Conservation (phyloP, 2,113 vertebrate genomes). For the Crypturellus undulatus region DNA sequence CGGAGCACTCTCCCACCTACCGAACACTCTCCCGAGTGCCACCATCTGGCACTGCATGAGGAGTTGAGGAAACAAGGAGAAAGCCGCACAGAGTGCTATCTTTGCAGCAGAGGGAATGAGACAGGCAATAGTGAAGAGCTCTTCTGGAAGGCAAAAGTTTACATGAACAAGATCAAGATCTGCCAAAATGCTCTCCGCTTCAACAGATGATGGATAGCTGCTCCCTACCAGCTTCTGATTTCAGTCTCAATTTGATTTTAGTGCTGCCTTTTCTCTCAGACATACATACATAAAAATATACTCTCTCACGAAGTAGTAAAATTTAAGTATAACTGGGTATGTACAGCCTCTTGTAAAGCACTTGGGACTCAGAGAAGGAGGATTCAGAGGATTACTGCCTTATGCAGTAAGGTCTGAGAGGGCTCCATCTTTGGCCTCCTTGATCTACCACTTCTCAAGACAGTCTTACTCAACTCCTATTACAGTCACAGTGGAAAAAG, state of each 20-base stretch:
- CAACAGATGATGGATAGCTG: accelerated
- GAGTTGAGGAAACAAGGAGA: not conserved
- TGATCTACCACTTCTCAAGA: not conserved
- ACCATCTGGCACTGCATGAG: not conserved
- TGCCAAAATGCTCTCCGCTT: not conserved
- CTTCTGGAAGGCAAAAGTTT: not conserved
- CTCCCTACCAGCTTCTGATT: not conserved
- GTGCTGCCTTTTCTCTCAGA: not conserved
- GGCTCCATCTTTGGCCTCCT: not conserved
- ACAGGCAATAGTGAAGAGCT: not conserved
- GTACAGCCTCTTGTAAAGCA: not conserved
- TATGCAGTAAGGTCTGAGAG: not conserved
- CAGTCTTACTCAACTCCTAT: not conserved
- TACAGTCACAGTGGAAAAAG: accelerated
- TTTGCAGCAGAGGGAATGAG: not conserved
- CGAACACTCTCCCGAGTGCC: not conserved
- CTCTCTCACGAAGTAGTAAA: not conserved
- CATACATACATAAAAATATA: not conserved
- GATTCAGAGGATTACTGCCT: not conserved
- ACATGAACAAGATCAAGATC: not conserved
- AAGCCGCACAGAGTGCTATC: accelerated
- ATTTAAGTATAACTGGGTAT: not conserved
- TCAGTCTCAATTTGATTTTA: not conserved
- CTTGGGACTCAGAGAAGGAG: not conserved
- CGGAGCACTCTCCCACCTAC: not conserved